Evolutionary conservation across 2,888 invertebrate species (phyloP).

Genomic region (Ormyrus labotus): DNA sequence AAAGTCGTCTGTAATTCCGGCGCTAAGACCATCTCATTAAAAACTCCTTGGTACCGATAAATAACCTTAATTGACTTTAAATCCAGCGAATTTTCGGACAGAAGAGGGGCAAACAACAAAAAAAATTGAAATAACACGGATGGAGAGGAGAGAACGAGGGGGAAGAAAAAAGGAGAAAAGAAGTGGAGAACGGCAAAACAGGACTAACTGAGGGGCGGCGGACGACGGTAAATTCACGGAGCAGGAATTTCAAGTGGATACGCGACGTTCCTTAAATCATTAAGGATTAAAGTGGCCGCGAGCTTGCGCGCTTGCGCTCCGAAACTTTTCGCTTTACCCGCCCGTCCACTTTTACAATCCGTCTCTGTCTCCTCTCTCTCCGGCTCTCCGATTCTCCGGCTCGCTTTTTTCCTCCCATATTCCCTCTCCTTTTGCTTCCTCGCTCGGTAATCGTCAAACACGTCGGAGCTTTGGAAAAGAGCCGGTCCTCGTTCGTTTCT

Average conservation of each 20-base stretch:
- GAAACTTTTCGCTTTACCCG: slow-evolving; percentile 47
- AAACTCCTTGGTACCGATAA: slow-evolving; percentile 48
- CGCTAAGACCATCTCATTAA: slow-evolving; percentile 49
- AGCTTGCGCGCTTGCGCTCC: slow-evolving; percentile 14
- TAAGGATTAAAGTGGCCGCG: slow-evolving; percentile 56
- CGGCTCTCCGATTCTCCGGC: background rate
- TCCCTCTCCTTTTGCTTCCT: background rate
- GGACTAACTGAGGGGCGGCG: slow-evolving; percentile 14
- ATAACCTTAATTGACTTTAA: slow-evolving; percentile 56
- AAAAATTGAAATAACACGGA: slow-evolving; percentile 7
- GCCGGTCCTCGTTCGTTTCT: slow-evolving; percentile 8
- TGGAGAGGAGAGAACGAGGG: background rate
- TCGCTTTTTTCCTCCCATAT: background rate
- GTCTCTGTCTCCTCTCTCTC: background rate
- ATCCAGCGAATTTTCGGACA: slow-evolving; percentile 46
- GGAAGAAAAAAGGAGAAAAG: background rate
- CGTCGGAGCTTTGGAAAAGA: slow-evolving; percentile 12
- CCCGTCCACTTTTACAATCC: background rate
- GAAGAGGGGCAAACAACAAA: background rate
- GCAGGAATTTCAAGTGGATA: slow-evolving; percentile 50
- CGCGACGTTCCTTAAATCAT: slow-evolving; percentile 56
- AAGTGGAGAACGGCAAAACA: slow-evolving; percentile 8
- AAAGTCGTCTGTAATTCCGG: background rate
- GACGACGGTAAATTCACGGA: slow-evolving; percentile 35
- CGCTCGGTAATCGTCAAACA: slow-evolving; percentile 30